A percentile compares a stretch with the other conserved stretches of the same genome.
These are phyloP conservation scores for Camelus bactrianus DNA, from an alignment of 2,113 vertebrate genomes.

Conservation along the genomic window DNA sequence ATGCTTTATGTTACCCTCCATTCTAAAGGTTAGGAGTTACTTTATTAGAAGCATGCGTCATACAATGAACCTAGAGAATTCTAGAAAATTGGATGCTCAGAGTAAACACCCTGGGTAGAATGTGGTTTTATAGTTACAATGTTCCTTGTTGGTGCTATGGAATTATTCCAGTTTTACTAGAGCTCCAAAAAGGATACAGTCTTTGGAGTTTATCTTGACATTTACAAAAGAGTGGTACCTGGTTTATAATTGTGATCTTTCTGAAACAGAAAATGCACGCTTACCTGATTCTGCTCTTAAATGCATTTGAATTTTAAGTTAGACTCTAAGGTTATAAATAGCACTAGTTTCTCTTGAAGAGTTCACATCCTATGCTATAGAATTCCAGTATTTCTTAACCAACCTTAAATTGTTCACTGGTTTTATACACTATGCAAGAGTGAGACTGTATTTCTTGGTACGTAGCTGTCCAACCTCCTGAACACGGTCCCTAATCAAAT, in stretches of 20 bases:
- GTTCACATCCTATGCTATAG: conserved; percentile 21
- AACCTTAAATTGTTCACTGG: conserved; percentile 53
- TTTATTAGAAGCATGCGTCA: background rate
- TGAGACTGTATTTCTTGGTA: conserved; percentile 69
- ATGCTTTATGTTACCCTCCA: background rate
- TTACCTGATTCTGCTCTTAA: conserved; percentile 3
- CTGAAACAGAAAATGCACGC: background rate
- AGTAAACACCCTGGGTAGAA: background rate
- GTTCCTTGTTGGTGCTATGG: background rate
- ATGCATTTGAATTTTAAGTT: conserved; percentile 11
- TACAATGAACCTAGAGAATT: background rate
- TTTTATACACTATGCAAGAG: conserved; percentile 66
- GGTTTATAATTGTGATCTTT: conserved; percentile 27
- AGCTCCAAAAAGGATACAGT: background rate
- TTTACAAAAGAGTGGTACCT: conserved; percentile 22
- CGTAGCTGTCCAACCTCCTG: conserved; percentile 58
- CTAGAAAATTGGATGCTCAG: conserved; percentile 44
- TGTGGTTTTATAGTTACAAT: conserved; percentile 1
- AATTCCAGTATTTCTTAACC: conserved; percentile 69
- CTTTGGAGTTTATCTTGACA: conserved; percentile 16
- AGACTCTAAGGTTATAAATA: conserved; percentile 13
- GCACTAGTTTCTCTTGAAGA: conserved; percentile 53
- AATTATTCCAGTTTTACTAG: conserved; percentile 1
- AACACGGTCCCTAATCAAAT: conserved; percentile 81
- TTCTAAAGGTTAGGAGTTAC: background rate